Evolutionary conservation across 2,888 invertebrate species (phyloP), one percentile per base, ranked within the genome.

Genomic region (Thereva nobilitata): DNA sequence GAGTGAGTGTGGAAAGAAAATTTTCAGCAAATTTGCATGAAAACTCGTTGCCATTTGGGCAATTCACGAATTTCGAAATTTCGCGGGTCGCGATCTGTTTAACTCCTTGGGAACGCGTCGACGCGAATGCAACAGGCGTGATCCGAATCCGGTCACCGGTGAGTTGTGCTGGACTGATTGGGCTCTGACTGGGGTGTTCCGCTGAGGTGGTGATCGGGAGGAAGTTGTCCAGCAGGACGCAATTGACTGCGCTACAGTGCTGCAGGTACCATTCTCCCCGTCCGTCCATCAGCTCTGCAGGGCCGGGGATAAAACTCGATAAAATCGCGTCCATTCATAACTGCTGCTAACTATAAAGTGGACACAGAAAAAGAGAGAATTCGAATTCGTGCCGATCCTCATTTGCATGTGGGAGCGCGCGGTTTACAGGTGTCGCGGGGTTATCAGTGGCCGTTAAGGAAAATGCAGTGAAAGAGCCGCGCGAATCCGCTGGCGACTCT

Each of bases 331-430:
- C 45, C 59, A 59, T 59, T 59, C 59, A 59, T 59, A 59, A 59
- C 23, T 23, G 23, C 23, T 23, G 23, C 23, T 23, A n/a, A 2
- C 23, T 23, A 23, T 2, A 23, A 23, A 23, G 23, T 23, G 23
- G 1, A 23, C 23, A 23, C 23, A 23, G 23, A 23, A 2, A 23
- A 2, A 1, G 23, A 2, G 23, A 49, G 49, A 59, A 47, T 38
- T 47, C 59, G 59, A 45, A 49, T 49, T 37, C 59, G 59, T 49
- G 38, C 42, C n/a, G 9, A 35, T 23, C 12, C 34, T 23, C 9
- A 56, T 56, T 56, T 49, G 59, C 59, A 49, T 59, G 59, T 59
- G 59, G 59, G 59, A 45, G 59, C 49, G 59, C 49, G 59, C 38
- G 23, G 23, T 23, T 23, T 59, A 47, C 59, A 59, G 49, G 59